Conservation (phyloP, 2,888 invertebrate species). For the Platerodrilus igneus region DNA sequence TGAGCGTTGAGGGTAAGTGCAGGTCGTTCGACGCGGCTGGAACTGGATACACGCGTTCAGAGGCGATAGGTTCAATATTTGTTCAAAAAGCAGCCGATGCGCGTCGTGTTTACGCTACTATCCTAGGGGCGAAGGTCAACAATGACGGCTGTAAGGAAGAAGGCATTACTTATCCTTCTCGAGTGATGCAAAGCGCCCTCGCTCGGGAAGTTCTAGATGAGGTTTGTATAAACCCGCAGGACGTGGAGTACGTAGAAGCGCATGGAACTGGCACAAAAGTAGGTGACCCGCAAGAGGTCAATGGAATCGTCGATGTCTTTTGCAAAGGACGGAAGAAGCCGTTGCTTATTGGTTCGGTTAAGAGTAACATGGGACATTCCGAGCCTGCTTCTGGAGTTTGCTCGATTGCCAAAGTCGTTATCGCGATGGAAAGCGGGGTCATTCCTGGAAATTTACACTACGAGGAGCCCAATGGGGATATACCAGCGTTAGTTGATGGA, state of each 20-base stretch:
- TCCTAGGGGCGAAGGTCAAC: slow-evolving; percentile 85
- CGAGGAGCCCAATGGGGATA: slow-evolving; percentile 78
- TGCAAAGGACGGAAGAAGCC: no score
- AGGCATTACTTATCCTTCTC: slow-evolving; percentile 83
- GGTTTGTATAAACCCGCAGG: slow-evolving; percentile 72
- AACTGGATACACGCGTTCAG: slow-evolving; percentile 87
- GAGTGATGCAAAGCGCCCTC: slow-evolving; percentile 71
- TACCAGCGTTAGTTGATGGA: slow-evolving; percentile 87
- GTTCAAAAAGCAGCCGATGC: slow-evolving; percentile 75
- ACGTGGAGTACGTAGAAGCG: slow-evolving; percentile 88
- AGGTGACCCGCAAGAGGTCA: no score
- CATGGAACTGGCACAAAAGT: no score
- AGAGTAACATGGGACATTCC: no score
- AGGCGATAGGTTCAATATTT: slow-evolving; percentile 76
- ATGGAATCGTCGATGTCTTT: no score
- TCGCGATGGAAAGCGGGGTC: slow-evolving; percentile 86
- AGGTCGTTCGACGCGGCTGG: slow-evolving; percentile 91
- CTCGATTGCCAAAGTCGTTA: no score
- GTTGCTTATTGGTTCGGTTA: no score
- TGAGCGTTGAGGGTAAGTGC: slow-evolving; percentile 82
- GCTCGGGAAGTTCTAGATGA: slow-evolving; percentile 84
- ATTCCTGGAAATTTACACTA: slow-evolving; percentile 93
- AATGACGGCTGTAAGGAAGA: slow-evolving; percentile 89
- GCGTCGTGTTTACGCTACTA: slow-evolving; percentile 76
- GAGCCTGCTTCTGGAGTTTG: no score